A percentile compares a stretch with the other conserved stretches of the same genome.
Evolutionary conservation across 2,888 invertebrate genomes (phyloP).

Genomic region (Philereme transversata): DNA sequence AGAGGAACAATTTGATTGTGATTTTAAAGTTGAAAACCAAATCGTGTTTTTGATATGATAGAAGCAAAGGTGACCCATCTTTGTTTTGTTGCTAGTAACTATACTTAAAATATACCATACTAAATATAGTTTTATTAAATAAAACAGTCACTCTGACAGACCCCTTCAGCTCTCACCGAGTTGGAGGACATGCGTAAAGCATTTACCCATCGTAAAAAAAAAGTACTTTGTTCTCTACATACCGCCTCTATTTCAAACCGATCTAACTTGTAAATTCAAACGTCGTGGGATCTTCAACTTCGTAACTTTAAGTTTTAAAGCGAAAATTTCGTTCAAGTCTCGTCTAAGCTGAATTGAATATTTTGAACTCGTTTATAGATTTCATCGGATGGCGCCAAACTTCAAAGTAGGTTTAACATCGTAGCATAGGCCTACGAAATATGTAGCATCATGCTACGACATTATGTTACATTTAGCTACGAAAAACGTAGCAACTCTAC

Average conservation of each 20-base stretch:
- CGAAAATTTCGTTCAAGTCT: background rate
- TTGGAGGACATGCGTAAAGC: too few species aligned
- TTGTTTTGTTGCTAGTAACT: too few species aligned
- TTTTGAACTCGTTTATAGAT: background rate
- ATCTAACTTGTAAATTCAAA: conserved; percentile 26
- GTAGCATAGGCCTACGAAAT: background rate
- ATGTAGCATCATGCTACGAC: background rate
- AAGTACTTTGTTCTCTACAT: conserved; percentile 5
- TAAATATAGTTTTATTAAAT: too few species aligned
- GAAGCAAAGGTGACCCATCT: too few species aligned
- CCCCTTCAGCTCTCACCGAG: too few species aligned
- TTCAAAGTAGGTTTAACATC: background rate
- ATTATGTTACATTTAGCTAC: background rate
- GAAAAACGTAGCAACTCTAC: background rate
- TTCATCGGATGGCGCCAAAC: background rate
- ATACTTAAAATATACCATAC: too few species aligned
- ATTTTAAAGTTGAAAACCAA: too few species aligned
- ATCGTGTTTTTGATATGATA: too few species aligned
- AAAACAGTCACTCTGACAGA: too few species aligned
- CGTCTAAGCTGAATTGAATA: conserved; percentile 4
- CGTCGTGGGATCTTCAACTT: conserved; percentile 24
- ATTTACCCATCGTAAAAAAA: too few species aligned
- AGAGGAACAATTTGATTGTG: too few species aligned
- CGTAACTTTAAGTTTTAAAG: conserved; percentile 7
- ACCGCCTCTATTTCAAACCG: conserved; percentile 2